Evolutionary conservation across 2,113 vertebrate species (phyloP), one percentile per base, ranked within the genome.

Genomic region (Genyomyrus donnyi): DNA sequence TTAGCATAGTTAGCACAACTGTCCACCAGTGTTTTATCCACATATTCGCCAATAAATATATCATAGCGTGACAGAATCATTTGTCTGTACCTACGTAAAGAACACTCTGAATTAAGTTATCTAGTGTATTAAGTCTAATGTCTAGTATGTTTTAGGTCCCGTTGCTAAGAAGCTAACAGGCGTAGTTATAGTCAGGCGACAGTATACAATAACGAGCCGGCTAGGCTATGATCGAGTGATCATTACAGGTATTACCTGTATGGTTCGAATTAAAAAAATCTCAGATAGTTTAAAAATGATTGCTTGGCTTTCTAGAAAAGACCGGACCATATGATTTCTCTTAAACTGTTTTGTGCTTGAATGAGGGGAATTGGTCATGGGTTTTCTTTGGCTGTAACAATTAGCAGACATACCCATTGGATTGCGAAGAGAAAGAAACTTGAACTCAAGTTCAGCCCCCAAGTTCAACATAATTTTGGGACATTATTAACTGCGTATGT

Each of bases 1-100:
- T 85, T 85, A 85, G 83, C 83, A 85, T 85, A n/a, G 45, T 85
- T 85, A 85, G 83, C 83, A 85, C 21, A 85, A 42, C 39, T 24
- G 45, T 48, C 39, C 83, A 48, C 15, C 21, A 24, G 45, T 9
- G 42, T 48, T 39, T 46, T 46, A 24, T 84, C 6, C 21, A 84
- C 80, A 84, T 84, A 46, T 45, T 24, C 19, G 21, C 19, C 19
- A 85, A 48, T 48, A 42, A 39, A 42, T 19, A 19, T 80, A 17
- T 80, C 13, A 42, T 17, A 10, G 35, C 35, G 74, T 42, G 15
- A 15, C 74, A 19, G 35, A 19, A 13, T 77, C 35, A 39, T 77
- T 39, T 15, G 74, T 80, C 74, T 42, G 6, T 80, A 42, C 2
- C 35, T 70, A 11, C 27, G 10, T 31, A 70, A 1, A 11, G 3